Base-by-base conservation (phyloP, 1,140 invertebrate species). In the Nasonia vitripennis region DNA sequence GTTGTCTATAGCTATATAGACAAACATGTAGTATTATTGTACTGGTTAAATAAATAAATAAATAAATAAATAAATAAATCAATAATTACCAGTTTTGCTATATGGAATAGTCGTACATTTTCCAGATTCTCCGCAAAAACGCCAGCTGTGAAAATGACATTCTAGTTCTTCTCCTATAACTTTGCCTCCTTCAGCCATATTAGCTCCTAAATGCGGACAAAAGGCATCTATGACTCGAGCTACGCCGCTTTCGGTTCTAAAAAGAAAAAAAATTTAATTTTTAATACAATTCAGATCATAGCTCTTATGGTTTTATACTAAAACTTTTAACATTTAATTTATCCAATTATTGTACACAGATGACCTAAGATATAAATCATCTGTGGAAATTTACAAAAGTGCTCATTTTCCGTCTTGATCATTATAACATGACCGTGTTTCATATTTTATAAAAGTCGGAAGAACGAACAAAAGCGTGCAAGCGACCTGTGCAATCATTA, bases 111-210 rank as follows among this genome's bases (percentile, higher is more conserved):
- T 7, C 6, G 10, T 92, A 88, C 97, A 98, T 70, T 93, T 91
- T 9, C 98, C 98, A 89, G 96, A 95, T 27, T 93, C 91, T 0
- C 96, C 96, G 34, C 94, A 92, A 91, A 98, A 98, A 45, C 93
- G 93, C 98, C 98, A 98, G 77, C 95, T 95, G 87, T 98, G 98
- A 93, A 98, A 98, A 0, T 98, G 98, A 90, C 98, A 98, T 89
- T 97, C 95, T 9, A 98, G 94, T 89, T 96, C 97, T 78, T 97
- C 95, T 0, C 95, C 95, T 48, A 94, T 94, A 0, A 98, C 96
- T 0, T 91, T 92, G 0, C 97, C 97, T 1, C 97, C 97, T 11
- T 96, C 93, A 0, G 94, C 97, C 89, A 98, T 94, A 91, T 98
- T 97, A 0, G 97, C 97, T 0, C 98, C 98, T 88, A 98, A 93